Conservation (phyloP, 2,888 invertebrate genomes). For the Charanyca ferruginea region DNA sequence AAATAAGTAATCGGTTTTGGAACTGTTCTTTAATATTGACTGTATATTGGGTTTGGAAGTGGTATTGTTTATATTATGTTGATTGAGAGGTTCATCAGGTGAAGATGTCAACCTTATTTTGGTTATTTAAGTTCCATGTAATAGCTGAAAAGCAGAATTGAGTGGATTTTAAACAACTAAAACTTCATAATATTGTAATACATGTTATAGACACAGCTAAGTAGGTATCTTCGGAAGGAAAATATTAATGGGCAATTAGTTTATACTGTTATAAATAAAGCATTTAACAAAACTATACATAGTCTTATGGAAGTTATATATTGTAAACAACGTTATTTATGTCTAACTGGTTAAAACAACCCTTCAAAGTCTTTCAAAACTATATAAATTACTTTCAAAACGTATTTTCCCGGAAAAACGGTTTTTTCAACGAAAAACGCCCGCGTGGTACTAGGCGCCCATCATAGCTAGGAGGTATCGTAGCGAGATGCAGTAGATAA, state of each 20-base stretch:
- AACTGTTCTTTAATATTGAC: constrained; percentile 53
- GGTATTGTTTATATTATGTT: constrained; percentile 22
- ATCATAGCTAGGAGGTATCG: constrained; percentile 72
- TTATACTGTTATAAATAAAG: background rate
- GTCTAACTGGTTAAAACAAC: background rate
- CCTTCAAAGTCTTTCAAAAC: constrained; percentile 5
- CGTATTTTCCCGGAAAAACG: constrained; percentile 65
- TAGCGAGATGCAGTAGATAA: constrained; percentile 80
- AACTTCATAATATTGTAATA: background rate
- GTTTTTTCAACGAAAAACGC: constrained; percentile 68
- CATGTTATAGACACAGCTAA: background rate
- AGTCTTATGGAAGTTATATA: too few species aligned
- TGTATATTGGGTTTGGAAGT: constrained; percentile 45
- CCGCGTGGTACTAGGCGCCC: constrained; percentile 77
- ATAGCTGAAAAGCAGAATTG: too few species aligned
- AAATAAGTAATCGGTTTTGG: constrained; percentile 58
- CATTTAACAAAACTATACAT: too few species aligned
- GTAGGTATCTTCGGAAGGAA: background rate
- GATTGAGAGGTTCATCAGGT: constrained; percentile 3
- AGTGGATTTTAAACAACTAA: background rate
- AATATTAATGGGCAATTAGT: background rate
- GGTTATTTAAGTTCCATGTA: background rate
- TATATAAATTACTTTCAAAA: constrained; percentile 25
- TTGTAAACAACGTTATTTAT: constrained; percentile 3
- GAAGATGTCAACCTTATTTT: constrained; percentile 5